Evolutionary conservation across 1,140 invertebrate genomes (phyloP).

Genomic region (Drosophila virilis): DNA sequence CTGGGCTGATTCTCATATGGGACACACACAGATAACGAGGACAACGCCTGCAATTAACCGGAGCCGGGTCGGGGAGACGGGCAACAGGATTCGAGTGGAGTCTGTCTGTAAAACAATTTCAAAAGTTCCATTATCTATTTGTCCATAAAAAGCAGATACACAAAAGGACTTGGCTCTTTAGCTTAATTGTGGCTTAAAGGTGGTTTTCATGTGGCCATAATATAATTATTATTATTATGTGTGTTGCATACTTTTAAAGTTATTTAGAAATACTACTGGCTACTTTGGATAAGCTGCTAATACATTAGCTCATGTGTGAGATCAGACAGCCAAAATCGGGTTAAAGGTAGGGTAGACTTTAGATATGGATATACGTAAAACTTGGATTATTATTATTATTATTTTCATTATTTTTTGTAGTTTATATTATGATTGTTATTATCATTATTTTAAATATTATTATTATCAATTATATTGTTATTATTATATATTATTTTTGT

Average conservation of each 20-base stretch:
- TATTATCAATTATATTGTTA: too few relatives aligned
- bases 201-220: slow-evolving; percentile 1
- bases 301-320: too few relatives aligned
- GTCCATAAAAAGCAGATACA: slow-evolving; percentile 69
- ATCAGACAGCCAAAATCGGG: too few relatives aligned
- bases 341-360: too few relatives aligned
- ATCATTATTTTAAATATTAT: too few relatives aligned
- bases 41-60: slow-evolving; percentile 55
- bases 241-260: background rate
- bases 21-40: slow-evolving; percentile 66
- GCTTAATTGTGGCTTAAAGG: background rate
- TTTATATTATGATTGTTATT: too few relatives aligned
- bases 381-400: too few relatives aligned
- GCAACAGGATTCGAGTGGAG: background rate
- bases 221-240: background rate
- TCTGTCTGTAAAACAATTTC: slow-evolving; percentile 59
- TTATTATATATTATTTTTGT: too few relatives aligned
- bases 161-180: slow-evolving; percentile 11
- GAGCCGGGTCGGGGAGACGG: background rate
- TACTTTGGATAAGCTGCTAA: too few relatives aligned
- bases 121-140: slow-evolving; percentile 77
- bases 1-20: slow-evolving; percentile 66
- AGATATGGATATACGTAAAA: too few relatives aligned
- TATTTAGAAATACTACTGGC: too few relatives aligned
- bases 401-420: too few relatives aligned